Percentiles rank a stretch among this genome's conserved stretches.
These are phyloP conservation scores for Pachypsylla venusta DNA, from an alignment of 1,140 invertebrate species.

Conservation along the genomic window DNA sequence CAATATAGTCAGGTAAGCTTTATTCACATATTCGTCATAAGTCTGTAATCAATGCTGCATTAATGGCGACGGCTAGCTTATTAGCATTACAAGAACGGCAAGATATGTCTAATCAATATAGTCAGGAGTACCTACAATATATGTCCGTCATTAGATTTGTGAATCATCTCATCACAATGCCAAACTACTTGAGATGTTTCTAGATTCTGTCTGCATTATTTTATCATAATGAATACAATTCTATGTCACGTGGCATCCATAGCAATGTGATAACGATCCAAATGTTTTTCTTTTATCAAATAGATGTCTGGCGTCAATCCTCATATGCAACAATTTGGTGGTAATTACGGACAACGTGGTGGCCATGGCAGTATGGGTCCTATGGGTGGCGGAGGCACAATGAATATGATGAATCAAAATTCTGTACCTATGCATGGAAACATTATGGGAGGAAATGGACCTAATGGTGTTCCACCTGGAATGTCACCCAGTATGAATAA, in stretches of 20 bases:
- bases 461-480: conserved; percentile 32
- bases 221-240: background rate
- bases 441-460: conserved; percentile 40
- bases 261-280: background rate
- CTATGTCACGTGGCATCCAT: background rate
- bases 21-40: background rate
- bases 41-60: background rate
- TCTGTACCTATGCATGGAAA: conserved; percentile 36
- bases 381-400: conserved; percentile 39
- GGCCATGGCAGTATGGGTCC: conserved; percentile 32
- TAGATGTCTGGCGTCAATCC: conserved; percentile 11
- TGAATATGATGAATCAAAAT: conserved; percentile 29
- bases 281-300: background rate
- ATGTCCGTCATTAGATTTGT: background rate
- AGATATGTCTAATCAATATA: conserved; percentile 44
- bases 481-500: conserved; percentile 35
- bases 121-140: conserved; percentile 33
- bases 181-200: background rate
- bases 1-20: background rate
- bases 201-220: background rate
- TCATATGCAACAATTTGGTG: conserved; percentile 13
- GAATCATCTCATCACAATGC: no score
- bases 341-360: conserved; percentile 37
- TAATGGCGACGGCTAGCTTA: background rate
- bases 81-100: conserved; percentile 52